Conservation (phyloP, 2,113 vertebrate genomes). For the Etia nguti region DNA sequence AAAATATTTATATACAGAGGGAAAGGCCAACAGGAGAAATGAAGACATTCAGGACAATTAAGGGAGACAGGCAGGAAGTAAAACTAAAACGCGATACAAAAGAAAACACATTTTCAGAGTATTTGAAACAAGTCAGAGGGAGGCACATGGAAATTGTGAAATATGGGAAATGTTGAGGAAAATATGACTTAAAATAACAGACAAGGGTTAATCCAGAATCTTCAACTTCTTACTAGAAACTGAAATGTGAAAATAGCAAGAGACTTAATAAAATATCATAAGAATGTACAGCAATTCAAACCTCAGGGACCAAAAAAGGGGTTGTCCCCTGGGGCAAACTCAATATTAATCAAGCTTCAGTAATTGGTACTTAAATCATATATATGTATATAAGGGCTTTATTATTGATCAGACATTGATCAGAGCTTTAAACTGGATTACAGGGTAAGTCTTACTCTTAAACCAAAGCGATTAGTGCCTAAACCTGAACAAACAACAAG, state of each 20-base stretch:
- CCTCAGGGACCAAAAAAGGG: rapidly evolving
- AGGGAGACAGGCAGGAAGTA: neutral
- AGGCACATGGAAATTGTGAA: neutral
- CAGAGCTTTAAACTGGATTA: neutral
- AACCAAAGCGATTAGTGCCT: neutral
- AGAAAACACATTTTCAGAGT: neutral
- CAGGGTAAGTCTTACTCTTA: neutral
- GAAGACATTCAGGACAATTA: neutral
- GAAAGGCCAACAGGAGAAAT: neutral
- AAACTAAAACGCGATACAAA: neutral
- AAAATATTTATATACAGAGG: neutral
- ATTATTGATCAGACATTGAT: neutral
- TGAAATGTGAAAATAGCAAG: neutral
- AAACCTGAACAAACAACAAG: neutral
- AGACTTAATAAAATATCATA: neutral
- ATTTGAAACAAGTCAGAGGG: neutral
- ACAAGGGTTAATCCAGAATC: neutral
- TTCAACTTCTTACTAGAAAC: neutral
- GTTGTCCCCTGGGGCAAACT: neutral
- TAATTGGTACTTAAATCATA: neutral
- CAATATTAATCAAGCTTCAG: neutral
- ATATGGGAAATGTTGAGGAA: neutral
- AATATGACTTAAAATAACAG: neutral
- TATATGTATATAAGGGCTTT: too few relatives aligned
- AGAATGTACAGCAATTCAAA: neutral